Base-by-base conservation (phyloP, 2,797 vertebrate species). In the Holocentrus rufus region DNA sequence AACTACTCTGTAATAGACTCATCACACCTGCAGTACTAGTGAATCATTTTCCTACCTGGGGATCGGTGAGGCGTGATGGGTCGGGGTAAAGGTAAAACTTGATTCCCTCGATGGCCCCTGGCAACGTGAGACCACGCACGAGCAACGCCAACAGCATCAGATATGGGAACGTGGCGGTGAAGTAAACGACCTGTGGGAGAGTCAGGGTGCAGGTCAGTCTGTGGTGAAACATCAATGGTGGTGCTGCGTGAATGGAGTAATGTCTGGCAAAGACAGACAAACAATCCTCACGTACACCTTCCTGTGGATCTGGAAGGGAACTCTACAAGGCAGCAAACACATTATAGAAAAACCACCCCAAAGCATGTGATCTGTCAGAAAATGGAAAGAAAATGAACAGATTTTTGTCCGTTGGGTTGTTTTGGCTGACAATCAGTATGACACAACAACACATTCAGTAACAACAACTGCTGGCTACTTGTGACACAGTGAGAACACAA, bases 71-170 rank as follows among this genome's bases (percentile, higher is more conserved):
- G 31, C 96, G 95, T 31, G 94, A 93, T 72, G 97, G 93, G 87
- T 99, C 95, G 72, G 98, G 98, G 81, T 98, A 98, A 81, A 99
- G 94, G 89, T 99, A 99, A 88, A 97, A 99, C 72, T 94, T 94
- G 68, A 99, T 97, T 82, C 98, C 98, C 59, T 95, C 85, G 69
- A 92, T 69, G 30, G 97, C 97, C n/a, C 98, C 97, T 0, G 97
- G 98, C 65, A 99, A 87, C 0, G 97, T 96, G 64, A 98, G 85
- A 64, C 98, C 97, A 74, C 97, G 95, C 73, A 98, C 92, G 53
- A 99, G 91, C 83, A 99, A 89, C 64, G 97, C 94, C 0, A 91
- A 18, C 85, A 99, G 88, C 97, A 98, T 98, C 83, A 96, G 11
- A 47, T 99, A 99, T 11, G 97, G 98, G 81, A 99, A 99, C 0